Percentiles rank a stretch among this genome's conserved stretches.
These are phyloP conservation scores for Heliconius erato DNA, from an alignment of 2,888 invertebrate species.

Conservation along the genomic window DNA sequence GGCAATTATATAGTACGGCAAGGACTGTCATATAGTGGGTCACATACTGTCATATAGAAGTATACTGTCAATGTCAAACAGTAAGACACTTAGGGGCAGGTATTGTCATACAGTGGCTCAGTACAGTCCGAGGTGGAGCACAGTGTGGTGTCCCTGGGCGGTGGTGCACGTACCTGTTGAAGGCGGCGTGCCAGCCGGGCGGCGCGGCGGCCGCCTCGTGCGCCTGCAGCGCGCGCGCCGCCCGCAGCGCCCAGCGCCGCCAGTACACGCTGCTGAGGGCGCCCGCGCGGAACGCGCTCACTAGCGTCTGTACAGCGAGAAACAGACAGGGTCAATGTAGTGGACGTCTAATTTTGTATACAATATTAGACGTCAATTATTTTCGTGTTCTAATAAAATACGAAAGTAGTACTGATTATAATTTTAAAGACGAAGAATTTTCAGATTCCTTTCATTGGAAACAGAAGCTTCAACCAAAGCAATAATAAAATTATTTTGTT, in stretches of 20 bases:
- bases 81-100: background rate
- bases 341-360: too few relatives aligned
- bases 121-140: background rate
- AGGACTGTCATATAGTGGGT: too few relatives aligned
- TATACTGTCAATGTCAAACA: background rate
- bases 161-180: conserved; percentile 86
- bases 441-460: too few relatives aligned
- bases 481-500: too few relatives aligned
- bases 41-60: background rate
- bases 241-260: conserved; percentile 81
- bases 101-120: background rate
- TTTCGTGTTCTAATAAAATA: too few relatives aligned
- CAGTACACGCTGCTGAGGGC: conserved; percentile 80
- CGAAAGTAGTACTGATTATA: too few relatives aligned
- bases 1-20: background rate
- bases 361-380: too few relatives aligned
- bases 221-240: conserved; percentile 75
- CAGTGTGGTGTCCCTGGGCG: background rate
- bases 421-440: too few relatives aligned
- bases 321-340: too few relatives aligned
- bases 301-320: conserved; percentile 79
- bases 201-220: conserved; percentile 87
- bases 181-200: conserved; percentile 87
- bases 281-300: conserved; percentile 82
- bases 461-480: too few relatives aligned